Base-by-base conservation (phyloP, 2,113 vertebrate species). In the Salminus brasiliensis region DNA sequence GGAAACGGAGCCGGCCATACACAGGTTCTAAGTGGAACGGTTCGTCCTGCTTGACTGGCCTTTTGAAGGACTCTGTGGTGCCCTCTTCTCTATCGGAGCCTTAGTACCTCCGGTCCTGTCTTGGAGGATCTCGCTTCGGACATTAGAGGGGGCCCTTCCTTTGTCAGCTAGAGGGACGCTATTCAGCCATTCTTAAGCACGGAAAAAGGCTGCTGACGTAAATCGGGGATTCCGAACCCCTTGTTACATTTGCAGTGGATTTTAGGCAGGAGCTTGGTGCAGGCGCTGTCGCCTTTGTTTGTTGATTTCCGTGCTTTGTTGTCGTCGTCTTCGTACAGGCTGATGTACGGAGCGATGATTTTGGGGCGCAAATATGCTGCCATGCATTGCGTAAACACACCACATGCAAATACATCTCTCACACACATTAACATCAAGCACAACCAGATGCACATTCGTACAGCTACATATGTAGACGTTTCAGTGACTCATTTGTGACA, bases 21-120 rank as follows among this genome's bases (percentile, higher is more conserved):
- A 97, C 89, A 87, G 95, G 89, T 97, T 98, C 93, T 98, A n/a
- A n/a, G n/a, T n/a, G n/a, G 92, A 97, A 18, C 12, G 21, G 82
- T 85, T 81, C 82, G 85, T 88, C 85, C 86, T 83, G 88, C 78
- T 62, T 41, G 21, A 16, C 47, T 27, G 74, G 53, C 72, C 57
- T 52, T 67, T 21, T 65, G 59, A 52, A 63, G 76, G 76, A 80
- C 30, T 62, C 59, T 5, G 18, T 30, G 36, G 78, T 36, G 34
- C 25, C 25, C 57, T 5, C 53, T 65, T 72, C 36, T 73, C 39
- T 11, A 16, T 18, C 52, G 25, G 78, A 69, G 68, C 74, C 25
- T n/a, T 68, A 18, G 55, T 39, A 39, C 62, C 55, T 80, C 67
- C 62, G 13, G 43, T 55, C 67, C 72, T 23, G 43, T 39, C 21